phyloP scores from a whole-genome alignment of 2,113 vertebrate species.

The Calypte anna region DNA sequence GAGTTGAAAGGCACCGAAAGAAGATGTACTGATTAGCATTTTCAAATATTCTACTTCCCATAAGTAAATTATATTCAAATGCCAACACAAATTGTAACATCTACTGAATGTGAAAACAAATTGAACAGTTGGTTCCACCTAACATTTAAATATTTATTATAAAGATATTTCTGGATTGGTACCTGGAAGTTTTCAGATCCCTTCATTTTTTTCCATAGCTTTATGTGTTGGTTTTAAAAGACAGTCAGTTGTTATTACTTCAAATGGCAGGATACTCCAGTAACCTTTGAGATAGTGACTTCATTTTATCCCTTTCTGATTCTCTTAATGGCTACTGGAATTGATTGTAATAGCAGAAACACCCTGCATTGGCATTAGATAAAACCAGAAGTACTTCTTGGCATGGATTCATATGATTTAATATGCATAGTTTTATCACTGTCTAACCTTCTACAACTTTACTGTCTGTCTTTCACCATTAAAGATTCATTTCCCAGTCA shows the following conservation, averaged over 20 bases:
- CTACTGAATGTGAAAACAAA: constrained; percentile 32
- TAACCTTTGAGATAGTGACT: constrained; percentile 60
- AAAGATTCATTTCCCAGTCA: constrained; percentile 74
- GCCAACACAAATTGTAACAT: constrained; percentile 14
- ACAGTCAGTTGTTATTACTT: constrained; percentile 42
- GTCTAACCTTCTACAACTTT: constrained; percentile 76
- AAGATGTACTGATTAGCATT: constrained; percentile 37
- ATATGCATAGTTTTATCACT: constrained; percentile 78
- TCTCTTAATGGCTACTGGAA: constrained; percentile 69
- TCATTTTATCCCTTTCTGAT: constrained; percentile 57
- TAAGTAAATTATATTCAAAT: constrained; percentile 50
- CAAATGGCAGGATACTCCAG: constrained; percentile 7
- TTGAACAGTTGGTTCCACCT: constrained; percentile 22
- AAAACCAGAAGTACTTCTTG: constrained; percentile 60
- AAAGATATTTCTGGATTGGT: not conserved
- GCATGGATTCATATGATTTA: constrained; percentile 72
- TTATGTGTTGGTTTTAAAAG: constrained; percentile 31
- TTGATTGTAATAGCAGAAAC: constrained; percentile 69
- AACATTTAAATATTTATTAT: constrained; percentile 53
- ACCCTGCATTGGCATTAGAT: constrained; percentile 35
- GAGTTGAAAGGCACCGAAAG: not conserved
- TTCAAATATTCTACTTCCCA: constrained; percentile 33
- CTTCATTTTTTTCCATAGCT: not conserved
- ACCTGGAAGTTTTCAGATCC: not conserved
- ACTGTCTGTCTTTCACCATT: constrained; percentile 73